These are phyloP conservation scores for Vireo griseus DNA, from an alignment of 2,797 vertebrate species.

Conservation along the genomic window DNA sequence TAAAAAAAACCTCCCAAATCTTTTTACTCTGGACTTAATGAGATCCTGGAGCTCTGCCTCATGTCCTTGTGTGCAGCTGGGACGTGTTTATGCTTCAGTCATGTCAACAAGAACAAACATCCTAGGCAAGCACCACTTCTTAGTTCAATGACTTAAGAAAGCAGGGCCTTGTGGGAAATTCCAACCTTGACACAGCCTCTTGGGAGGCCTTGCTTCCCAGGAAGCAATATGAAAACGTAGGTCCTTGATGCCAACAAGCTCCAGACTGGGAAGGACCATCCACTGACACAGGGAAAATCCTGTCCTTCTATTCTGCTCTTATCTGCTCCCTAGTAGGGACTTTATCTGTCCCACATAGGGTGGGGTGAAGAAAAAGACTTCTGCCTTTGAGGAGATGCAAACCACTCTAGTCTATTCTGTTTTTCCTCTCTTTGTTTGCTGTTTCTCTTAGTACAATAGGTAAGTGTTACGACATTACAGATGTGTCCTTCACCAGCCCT, in stretches of 20 bases:
- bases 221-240: background rate
- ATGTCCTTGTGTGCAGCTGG: background rate
- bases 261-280: background rate
- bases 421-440: background rate
- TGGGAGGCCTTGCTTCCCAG: background rate
- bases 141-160: background rate
- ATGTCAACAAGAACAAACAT: slow-evolving; percentile 7
- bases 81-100: slow-evolving; percentile 11
- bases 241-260: background rate
- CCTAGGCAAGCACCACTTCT: background rate
- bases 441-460: background rate
- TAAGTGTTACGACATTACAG: background rate
- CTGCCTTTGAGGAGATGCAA: background rate
- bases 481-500: background rate
- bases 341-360: background rate
- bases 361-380: background rate
- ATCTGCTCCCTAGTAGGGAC: background rate
- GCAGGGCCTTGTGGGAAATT: slow-evolving; percentile 14
- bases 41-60: background rate
- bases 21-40: background rate
- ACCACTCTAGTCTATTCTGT: background rate
- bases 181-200: background rate
- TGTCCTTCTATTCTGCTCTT: background rate
- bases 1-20: background rate
- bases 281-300: background rate